A percentile compares a stretch with the other conserved stretches of the same genome.
Evolutionary conservation across 2,797 vertebrate species (phyloP).

Genomic region (Hylomyscus alleni): DNA sequence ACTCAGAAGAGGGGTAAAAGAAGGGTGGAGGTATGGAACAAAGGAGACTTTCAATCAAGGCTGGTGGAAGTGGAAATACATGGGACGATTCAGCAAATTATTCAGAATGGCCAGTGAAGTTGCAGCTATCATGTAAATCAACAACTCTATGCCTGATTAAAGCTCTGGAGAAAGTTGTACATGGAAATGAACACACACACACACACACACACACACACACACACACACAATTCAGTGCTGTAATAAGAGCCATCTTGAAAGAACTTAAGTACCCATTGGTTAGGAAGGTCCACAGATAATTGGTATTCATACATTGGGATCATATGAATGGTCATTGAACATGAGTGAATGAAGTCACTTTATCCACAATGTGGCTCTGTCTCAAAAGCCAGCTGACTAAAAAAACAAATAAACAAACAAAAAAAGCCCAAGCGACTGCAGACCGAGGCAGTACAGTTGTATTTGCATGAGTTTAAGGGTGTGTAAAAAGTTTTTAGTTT

Average conservation of each 20-base stretch:
- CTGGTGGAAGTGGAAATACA: not conserved
- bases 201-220: not conserved
- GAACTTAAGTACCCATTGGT: not conserved
- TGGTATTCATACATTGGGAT: not conserved
- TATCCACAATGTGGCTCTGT: not conserved
- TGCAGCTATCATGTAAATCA: not conserved
- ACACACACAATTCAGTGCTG: not conserved
- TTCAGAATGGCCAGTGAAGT: not conserved
- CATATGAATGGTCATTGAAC: not conserved
- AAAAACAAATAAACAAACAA: too few species aligned
- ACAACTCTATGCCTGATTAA: not conserved
- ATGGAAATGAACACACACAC: not conserved
- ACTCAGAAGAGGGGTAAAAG: not conserved
- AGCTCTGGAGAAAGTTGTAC: not conserved
- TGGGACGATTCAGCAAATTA: not conserved
- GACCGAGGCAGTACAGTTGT: not conserved
- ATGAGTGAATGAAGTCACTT: not conserved
- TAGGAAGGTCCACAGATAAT: not conserved
- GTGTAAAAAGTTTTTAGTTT: not conserved
- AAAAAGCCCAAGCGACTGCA: not conserved
- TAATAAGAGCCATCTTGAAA: not conserved
- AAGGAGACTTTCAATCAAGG: not conserved
- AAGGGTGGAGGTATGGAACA: not conserved
- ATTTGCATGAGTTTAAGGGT: conserved; percentile 3
- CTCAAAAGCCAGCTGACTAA: not conserved